Percentiles rank a stretch among this genome's conserved stretches.
Evolutionary conservation across 2,113 vertebrate genomes (phyloP).

Genomic region (Nycticryphes semicollaris): DNA sequence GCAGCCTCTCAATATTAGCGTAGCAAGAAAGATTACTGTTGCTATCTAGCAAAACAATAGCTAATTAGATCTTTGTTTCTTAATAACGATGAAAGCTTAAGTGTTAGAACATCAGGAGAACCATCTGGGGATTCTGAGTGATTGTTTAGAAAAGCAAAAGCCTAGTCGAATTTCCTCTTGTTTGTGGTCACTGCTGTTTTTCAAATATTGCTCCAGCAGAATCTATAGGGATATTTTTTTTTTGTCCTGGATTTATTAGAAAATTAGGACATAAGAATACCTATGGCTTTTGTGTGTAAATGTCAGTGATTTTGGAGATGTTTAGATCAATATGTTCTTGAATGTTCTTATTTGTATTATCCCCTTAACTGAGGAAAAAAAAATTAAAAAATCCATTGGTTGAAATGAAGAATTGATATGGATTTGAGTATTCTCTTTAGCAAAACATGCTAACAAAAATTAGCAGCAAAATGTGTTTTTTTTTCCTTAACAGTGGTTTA

Average conservation of each 20-base stretch:
- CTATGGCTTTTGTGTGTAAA: not conserved
- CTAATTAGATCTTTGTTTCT: constrained; percentile 12
- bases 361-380: not conserved
- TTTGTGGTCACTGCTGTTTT: not conserved
- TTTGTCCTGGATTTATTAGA: not conserved
- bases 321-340: not conserved
- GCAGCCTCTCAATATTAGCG: not conserved
- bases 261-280: not conserved
- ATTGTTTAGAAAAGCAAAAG: not conserved
- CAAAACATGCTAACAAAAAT: not conserved
- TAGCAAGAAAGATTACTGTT: not conserved
- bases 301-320: not conserved
- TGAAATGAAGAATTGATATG: not conserved
- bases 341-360: not conserved
- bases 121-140: not conserved
- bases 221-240: not conserved
- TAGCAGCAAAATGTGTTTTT: not conserved
- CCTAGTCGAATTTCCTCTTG: not conserved
- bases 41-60: not conserved
- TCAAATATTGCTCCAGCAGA: not conserved
- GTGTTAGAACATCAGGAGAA: not conserved
- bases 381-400: not conserved
- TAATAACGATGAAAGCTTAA: not conserved
- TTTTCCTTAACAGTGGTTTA: not conserved
- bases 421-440: not conserved